phyloP scores from a whole-genome alignment of 2,113 vertebrate species.

The Sylvicapra grimmia region DNA sequence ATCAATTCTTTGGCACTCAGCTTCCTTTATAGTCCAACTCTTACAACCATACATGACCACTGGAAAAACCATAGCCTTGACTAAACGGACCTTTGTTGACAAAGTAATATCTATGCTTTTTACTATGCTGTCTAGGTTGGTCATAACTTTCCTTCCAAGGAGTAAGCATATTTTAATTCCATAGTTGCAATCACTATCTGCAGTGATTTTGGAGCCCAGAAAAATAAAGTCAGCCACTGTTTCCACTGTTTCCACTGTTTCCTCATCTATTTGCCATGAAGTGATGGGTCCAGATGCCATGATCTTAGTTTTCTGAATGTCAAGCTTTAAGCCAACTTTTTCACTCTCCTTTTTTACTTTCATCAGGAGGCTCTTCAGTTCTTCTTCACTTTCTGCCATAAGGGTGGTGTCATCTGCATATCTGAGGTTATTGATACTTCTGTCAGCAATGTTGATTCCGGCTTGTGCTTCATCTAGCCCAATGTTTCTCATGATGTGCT shows the following conservation, averaged over 20 bases:
- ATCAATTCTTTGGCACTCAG: background rate
- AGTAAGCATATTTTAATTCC: background rate
- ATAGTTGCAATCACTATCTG: background rate
- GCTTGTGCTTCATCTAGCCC: background rate
- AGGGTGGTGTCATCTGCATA: background rate
- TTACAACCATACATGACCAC: background rate
- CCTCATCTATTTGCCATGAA: background rate
- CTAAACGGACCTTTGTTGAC: background rate
- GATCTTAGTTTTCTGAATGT: background rate
- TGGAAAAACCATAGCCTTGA: background rate
- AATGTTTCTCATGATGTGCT: background rate
- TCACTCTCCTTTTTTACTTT: background rate
- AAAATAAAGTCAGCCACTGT: background rate
- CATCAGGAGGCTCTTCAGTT: background rate
- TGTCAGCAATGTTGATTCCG: fast-evolving
- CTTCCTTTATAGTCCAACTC: background rate
- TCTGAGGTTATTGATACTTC: background rate
- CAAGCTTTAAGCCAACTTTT: background rate
- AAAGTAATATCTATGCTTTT: background rate
- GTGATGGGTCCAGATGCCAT: background rate
- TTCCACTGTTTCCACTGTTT: background rate
- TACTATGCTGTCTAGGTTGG: background rate
- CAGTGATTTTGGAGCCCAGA: background rate
- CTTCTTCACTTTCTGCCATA: background rate
- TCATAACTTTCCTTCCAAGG: background rate